Evolutionary conservation across 2,113 vertebrate species (phyloP).

Genomic region (Myrmophylax atrothorax): DNA sequence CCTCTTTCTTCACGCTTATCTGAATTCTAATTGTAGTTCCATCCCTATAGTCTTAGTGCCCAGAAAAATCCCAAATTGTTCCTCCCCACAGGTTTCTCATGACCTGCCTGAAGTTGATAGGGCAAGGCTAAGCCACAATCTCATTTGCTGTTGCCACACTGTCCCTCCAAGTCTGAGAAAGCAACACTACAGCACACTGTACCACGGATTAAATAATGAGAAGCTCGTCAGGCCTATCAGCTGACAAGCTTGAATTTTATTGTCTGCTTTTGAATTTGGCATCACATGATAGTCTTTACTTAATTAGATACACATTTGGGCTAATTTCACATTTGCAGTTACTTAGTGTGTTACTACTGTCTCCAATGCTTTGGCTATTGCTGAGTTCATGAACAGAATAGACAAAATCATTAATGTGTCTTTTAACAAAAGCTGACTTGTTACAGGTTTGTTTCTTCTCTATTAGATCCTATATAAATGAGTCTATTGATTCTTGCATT

Average conservation of each 20-base stretch:
- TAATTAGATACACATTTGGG: background rate
- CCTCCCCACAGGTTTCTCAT: background rate
- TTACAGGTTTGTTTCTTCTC: background rate
- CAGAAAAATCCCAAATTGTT: background rate
- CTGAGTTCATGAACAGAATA: background rate
- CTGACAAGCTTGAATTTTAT: background rate
- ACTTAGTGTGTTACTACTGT: background rate
- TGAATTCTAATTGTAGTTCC: background rate
- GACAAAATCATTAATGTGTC: background rate
- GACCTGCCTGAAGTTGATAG: background rate
- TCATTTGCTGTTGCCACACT: background rate
- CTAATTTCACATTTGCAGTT: background rate
- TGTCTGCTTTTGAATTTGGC: background rate
- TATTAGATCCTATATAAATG: background rate
- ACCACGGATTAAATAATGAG: fast-evolving
- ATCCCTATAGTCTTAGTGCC: background rate
- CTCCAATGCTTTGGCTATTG: background rate
- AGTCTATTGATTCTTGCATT: background rate
- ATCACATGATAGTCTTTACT: background rate
- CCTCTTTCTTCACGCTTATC: background rate
- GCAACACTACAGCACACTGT: fast-evolving
- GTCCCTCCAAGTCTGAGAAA: background rate
- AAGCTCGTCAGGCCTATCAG: background rate
- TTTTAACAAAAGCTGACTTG: background rate
- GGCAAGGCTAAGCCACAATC: background rate